Conservation (phyloP, 2,888 invertebrate species). For the Siphonodentalium dalli region DNA sequence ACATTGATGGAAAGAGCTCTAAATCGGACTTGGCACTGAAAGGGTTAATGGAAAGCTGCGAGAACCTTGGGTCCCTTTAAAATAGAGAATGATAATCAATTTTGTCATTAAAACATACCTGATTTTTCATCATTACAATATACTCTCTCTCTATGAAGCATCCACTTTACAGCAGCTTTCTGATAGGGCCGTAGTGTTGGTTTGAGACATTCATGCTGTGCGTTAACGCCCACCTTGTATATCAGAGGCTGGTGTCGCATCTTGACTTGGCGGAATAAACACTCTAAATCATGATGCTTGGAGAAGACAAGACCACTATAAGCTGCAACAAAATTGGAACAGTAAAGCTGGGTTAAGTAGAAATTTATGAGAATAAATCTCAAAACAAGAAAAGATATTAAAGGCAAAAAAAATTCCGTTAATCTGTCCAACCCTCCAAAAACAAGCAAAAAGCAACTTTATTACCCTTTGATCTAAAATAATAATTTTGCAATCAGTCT, state of each 20-base stretch:
- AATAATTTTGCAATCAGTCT: no score
- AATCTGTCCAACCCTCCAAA: no score
- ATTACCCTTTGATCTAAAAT: background rate
- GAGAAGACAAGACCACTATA: conserved; percentile 21
- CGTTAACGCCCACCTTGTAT: conserved; percentile 23
- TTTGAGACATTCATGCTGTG: conserved; percentile 63
- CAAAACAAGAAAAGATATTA: no score
- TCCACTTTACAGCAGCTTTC: conserved; percentile 74
- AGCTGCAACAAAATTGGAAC: conserved; percentile 18
- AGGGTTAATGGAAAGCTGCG: no score
- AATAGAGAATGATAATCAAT: background rate
- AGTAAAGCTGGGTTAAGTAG: no score
- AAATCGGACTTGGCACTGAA: no score
- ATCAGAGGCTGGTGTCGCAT: conserved; percentile 35
- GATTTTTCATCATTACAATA: background rate
- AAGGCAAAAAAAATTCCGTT: no score
- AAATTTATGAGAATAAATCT: no score
- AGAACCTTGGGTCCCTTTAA: no score
- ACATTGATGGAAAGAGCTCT: no score
- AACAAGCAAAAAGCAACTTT: no score
- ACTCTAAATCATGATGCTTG: conserved; percentile 58
- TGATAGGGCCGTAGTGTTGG: conserved; percentile 75
- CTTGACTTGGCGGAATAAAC: conserved; percentile 54
- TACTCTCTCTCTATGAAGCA: conserved; percentile 71
- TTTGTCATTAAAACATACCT: background rate